phyloP scores from a whole-genome alignment of 2,888 invertebrate species.

The Limnephilus lunatus region DNA sequence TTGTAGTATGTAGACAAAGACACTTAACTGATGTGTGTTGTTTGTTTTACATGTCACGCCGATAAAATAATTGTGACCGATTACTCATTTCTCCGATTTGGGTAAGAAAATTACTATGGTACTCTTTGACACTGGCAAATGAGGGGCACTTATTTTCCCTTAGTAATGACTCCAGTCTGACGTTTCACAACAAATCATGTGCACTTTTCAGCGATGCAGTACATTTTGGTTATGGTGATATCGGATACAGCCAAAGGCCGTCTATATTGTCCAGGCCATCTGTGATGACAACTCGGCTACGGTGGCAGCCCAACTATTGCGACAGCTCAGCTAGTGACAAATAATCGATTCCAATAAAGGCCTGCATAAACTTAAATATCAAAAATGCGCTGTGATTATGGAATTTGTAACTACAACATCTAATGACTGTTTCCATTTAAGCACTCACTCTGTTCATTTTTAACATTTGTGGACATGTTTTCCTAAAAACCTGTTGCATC shows the following conservation, averaged over 20 bases:
- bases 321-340: neutral
- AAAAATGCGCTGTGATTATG: neutral
- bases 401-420: neutral
- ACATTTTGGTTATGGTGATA: neutral
- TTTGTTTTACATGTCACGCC: constrained; percentile 67
- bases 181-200: constrained; percentile 13
- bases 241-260: neutral
- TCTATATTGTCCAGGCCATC: neutral
- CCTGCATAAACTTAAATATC: neutral
- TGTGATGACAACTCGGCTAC: neutral
- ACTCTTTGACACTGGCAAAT: constrained; percentile 70
- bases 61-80: constrained; percentile 66
- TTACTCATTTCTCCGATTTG: constrained; percentile 65
- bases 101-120: constrained; percentile 69
- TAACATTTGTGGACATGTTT: neutral
- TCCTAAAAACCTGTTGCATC: neutral
- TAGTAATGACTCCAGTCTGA: constrained; percentile 71
- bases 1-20: constrained; percentile 61
- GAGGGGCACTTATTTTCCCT: constrained; percentile 74
- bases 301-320: neutral
- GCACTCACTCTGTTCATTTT: neutral
- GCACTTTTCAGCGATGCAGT: constrained; percentile 13
- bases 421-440: neutral
- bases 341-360: neutral
- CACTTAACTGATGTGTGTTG: constrained; percentile 65